Conservation (phyloP, 2,888 invertebrate genomes). For the Gymnocheta viridis region DNA sequence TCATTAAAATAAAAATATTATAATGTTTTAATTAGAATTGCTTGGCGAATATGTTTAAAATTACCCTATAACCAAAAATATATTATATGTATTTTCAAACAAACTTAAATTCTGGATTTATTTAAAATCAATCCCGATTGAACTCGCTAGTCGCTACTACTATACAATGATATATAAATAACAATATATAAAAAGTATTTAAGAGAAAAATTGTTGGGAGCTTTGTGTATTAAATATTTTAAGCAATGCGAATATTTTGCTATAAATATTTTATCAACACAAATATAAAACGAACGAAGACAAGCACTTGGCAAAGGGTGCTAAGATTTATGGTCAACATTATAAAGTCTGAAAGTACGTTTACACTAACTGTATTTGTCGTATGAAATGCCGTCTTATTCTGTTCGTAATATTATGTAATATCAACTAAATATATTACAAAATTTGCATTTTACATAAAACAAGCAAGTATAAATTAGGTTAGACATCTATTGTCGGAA, state of each 20-base stretch:
- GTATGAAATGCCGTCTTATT: neutral
- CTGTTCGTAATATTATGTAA: too few species aligned
- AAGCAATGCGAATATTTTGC: slow-evolving; percentile 48
- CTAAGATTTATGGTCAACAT: slow-evolving; percentile 60
- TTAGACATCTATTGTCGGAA: too few species aligned
- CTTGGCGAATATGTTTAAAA: too few species aligned
- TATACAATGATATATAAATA: neutral
- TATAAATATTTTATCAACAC: slow-evolving; percentile 40
- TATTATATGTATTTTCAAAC: too few species aligned
- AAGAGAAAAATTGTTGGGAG: slow-evolving; percentile 61
- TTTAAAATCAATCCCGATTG: too few species aligned
- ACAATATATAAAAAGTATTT: slow-evolving; percentile 5
- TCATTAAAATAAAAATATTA: too few species aligned
- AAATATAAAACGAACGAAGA: slow-evolving; percentile 4
- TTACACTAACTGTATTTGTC: neutral
- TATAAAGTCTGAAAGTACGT: slow-evolving; percentile 25
- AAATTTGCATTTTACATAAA: too few species aligned
- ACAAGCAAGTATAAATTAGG: too few species aligned
- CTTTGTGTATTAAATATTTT: slow-evolving; percentile 47
- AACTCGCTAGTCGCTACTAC: slow-evolving; percentile 7
- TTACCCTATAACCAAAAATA: too few species aligned
- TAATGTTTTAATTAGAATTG: too few species aligned
- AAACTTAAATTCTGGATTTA: too few species aligned
- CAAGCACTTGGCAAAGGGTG: slow-evolving; percentile 33
- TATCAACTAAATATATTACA: too few species aligned